Conservation (phyloP, 2,888 invertebrate species). For the Luffia ferchaultella region DNA sequence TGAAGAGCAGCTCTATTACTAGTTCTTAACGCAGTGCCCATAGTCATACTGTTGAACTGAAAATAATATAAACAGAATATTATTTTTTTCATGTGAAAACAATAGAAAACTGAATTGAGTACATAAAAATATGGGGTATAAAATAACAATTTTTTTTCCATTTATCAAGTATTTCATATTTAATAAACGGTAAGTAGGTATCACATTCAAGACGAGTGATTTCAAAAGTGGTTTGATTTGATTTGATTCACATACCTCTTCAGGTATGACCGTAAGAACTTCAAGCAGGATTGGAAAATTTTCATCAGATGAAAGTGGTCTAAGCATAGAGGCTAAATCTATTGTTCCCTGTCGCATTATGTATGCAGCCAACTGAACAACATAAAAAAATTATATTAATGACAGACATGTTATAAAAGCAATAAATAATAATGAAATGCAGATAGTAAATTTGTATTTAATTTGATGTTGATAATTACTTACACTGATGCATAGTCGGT, state of each 20-base stretch:
- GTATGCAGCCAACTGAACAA: conserved; percentile 80
- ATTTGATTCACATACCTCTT: conserved; percentile 85
- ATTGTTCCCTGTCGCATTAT: conserved; percentile 74
- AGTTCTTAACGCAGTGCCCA: conserved; percentile 41
- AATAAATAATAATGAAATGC: neutral
- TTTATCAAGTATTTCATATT: too few relatives aligned
- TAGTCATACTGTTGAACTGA: conserved; percentile 58
- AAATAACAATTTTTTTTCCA: too few relatives aligned
- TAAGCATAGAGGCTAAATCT: conserved; percentile 79
- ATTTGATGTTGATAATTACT: conserved; percentile 34
- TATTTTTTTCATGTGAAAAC: too few relatives aligned
- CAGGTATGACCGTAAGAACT: conserved; percentile 86
- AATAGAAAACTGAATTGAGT: too few relatives aligned
- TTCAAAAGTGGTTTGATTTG: too few relatives aligned
- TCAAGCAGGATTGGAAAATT: conserved; percentile 71
- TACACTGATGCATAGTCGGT: conserved; percentile 88
- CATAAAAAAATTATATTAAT: conserved; percentile 4
- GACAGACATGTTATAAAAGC: neutral
- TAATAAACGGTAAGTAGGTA: too few relatives aligned
- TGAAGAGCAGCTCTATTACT: conserved; percentile 42
- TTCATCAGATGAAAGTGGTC: conserved; percentile 65
- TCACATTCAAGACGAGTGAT: too few relatives aligned
- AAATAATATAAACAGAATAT: conserved; percentile 10
- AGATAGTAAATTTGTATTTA: neutral
- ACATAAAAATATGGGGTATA: too few relatives aligned